Conservation (phyloP, 2,113 vertebrate genomes). For the Herpailurus yagouaroundi region DNA sequence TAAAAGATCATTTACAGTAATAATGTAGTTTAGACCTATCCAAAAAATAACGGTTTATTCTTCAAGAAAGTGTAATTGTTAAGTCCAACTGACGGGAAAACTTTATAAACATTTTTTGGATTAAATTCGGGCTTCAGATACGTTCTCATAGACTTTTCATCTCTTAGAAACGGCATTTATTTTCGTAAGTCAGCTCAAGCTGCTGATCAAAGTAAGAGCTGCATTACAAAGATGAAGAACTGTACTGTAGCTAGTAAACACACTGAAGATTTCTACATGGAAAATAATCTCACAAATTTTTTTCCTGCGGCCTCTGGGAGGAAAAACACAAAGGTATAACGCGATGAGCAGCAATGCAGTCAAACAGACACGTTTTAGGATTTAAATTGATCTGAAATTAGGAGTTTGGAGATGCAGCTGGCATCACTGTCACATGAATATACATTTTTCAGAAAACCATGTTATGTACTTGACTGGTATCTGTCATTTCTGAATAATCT, state of each 20-base stretch:
- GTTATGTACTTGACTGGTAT: neutral
- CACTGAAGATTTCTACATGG: neutral
- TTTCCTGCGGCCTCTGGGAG: neutral
- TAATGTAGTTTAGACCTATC: neutral
- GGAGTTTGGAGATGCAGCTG: neutral
- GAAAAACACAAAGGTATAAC: neutral
- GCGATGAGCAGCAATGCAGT: neutral
- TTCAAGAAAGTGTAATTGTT: neutral
- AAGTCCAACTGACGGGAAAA: neutral
- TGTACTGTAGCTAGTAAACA: neutral
- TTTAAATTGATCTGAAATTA: neutral
- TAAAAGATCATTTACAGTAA: neutral
- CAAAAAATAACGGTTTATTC: neutral
- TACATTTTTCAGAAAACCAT: neutral
- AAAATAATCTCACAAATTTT: neutral
- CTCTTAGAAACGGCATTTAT: constrained; percentile 33
- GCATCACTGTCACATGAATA: neutral
- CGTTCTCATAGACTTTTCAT: constrained; percentile 12
- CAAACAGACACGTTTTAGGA: neutral
- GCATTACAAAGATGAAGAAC: constrained; percentile 45
- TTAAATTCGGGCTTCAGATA: constrained; percentile 12
- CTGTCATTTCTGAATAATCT: neutral
- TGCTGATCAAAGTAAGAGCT: constrained; percentile 45
- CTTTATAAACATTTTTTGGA: neutral
- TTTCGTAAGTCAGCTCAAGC: constrained; percentile 21